Percentiles rank a stretch among this genome's conserved stretches.
phyloP scores from a whole-genome alignment of 1,140 invertebrate species.

The Conus betulinus region DNA sequence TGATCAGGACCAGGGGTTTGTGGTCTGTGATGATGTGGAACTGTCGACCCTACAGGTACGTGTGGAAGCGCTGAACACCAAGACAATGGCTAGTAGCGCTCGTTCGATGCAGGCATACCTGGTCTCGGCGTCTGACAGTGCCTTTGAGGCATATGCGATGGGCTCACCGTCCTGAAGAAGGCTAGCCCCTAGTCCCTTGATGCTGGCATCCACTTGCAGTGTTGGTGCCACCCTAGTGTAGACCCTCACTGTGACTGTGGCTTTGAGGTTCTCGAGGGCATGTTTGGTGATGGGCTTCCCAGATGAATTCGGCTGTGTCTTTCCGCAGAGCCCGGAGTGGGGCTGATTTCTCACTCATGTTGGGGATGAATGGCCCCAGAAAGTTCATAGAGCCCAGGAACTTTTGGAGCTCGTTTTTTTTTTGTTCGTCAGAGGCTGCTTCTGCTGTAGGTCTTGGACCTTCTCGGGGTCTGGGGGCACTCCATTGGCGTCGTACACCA shows the following conservation, averaged over 20 bases:
- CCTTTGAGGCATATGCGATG: slow-evolving; percentile 74
- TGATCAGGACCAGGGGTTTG: slow-evolving; percentile 41
- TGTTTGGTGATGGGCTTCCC: slow-evolving; percentile 29
- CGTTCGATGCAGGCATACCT: slow-evolving; percentile 77
- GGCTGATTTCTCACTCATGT: slow-evolving; percentile 56
- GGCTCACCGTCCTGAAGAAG: slow-evolving; percentile 59
- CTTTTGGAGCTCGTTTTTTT: slow-evolving; percentile 34
- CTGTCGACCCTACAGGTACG: slow-evolving; percentile 64
- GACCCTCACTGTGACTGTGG: slow-evolving; percentile 40
- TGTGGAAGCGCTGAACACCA: slow-evolving; percentile 77
- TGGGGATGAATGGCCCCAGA: slow-evolving; percentile 38
- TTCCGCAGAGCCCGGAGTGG: slow-evolving; percentile 38
- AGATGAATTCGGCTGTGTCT: slow-evolving; percentile 54
- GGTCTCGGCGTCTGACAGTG: slow-evolving; percentile 70
- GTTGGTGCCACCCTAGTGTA: slow-evolving; percentile 43
- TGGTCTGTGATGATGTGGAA: too few relatives aligned
- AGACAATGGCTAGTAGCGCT: slow-evolving; percentile 73
- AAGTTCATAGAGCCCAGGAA: slow-evolving; percentile 49
- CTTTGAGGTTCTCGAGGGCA: slow-evolving; percentile 48
- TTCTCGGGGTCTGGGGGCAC: slow-evolving; percentile 14
- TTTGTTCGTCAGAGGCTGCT: slow-evolving; percentile 59
- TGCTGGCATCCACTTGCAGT: slow-evolving; percentile 54
- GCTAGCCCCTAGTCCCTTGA: slow-evolving; percentile 66
- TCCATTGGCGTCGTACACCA: neutral
- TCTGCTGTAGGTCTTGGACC: slow-evolving; percentile 21